Evolutionary conservation across 2,113 vertebrate species (phyloP).

Genomic region (Albula glossodonta): DNA sequence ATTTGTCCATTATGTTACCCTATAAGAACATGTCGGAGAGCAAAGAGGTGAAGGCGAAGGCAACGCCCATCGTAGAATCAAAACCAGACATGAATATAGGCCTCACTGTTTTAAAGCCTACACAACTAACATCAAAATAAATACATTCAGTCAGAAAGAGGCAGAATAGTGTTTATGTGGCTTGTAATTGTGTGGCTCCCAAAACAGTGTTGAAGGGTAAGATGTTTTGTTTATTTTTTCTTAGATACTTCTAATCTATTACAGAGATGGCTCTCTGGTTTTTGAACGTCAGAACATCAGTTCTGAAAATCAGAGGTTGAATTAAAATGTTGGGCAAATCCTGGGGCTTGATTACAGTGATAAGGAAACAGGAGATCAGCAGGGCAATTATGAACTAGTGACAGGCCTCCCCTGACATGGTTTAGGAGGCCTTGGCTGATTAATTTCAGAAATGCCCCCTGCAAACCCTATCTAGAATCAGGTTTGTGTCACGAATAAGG

Average conservation of each 20-base stretch:
- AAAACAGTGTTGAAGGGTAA: neutral
- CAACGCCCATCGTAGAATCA: neutral
- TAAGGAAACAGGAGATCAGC: neutral
- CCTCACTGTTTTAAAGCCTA: slow-evolving; percentile 13
- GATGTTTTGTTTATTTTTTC: neutral
- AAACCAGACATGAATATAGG: neutral
- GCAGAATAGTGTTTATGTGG: neutral
- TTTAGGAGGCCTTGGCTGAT: neutral
- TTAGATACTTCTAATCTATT: neutral
- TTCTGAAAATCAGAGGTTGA: slow-evolving; percentile 10
- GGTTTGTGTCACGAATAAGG: neutral
- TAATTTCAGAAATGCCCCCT: neutral
- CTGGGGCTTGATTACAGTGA: slow-evolving; percentile 8
- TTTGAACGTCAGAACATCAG: neutral
- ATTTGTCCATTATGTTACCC: neutral
- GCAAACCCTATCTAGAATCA: neutral
- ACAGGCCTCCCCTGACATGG: neutral
- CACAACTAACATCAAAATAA: neutral
- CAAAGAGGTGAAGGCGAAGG: neutral
- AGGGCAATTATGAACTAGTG: neutral
- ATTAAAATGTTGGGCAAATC: neutral
- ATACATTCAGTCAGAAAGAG: neutral
- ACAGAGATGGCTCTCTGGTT: neutral
- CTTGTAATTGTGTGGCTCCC: neutral
- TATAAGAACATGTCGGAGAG: neutral